Evolutionary conservation across 2,113 vertebrate genomes (phyloP), one percentile per base, ranked within the genome.

Genomic region (Rhizomys pruinosus): DNA sequence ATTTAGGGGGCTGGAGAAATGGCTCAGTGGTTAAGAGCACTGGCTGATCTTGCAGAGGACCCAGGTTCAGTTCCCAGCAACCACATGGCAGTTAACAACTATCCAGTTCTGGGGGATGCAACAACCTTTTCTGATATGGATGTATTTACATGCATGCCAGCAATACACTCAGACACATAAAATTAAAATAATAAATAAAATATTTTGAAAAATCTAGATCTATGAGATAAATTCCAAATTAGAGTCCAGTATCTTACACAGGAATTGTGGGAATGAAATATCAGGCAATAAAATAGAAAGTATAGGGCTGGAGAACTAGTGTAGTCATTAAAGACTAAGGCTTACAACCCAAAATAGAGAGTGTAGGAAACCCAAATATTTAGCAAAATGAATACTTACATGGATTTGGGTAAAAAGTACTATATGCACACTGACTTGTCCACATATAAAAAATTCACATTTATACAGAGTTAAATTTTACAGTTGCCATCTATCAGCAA

Each of bases 251-350:
- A 77, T 44, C 20, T 73, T 72, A 57, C 3, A 78, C 2, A 44
- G 22, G 3, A 59, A 71, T 82, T 78, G n/a, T 64, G n/a, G 81
- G 27, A 90, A 85, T 82, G 27, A 82, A 77, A 81, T 77, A 85
- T 52, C 59, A 68, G 66, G 19, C 34, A 84, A 12, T 29, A 78
- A n/a, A 44, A 39, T 1, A 80, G 16, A 29, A 80, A 80, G 47
- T 55, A 0, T n/a, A 59, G n/a, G n/a, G n/a, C n/a, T n/a, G n/a
- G n/a, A n/a, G n/a, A n/a, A n/a, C n/a, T n/a, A n/a, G n/a, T n/a
- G n/a, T n/a, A n/a, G n/a, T n/a, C n/a, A n/a, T n/a, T n/a, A n/a
- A n/a, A n/a, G n/a, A n/a, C n/a, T n/a, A n/a, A n/a, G n/a, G n/a
- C n/a, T n/a, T n/a, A n/a, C n/a, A n/a, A n/a, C n/a, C n/a, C n/a